Base-by-base conservation (phyloP, 2,888 invertebrate genomes). In the Abrostola triplasia region DNA sequence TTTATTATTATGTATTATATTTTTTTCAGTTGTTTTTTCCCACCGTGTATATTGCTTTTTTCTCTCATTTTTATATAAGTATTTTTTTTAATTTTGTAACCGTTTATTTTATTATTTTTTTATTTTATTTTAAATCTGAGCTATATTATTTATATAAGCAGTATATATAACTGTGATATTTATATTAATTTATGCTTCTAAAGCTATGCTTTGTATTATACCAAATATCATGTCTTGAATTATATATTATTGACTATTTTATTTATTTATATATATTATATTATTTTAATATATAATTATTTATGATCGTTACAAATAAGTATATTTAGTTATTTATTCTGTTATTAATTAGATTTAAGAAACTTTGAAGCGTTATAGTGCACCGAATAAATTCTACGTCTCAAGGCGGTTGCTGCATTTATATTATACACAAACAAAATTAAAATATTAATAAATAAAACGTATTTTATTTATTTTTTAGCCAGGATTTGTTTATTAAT, bases 101-200 rank as follows among this genome's bases (percentile, higher is more conserved):
- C n/a, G n/a, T n/a, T n/a, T 37, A 0, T 41, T 13, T 66, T 41
- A 40, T 61, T 47, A n/a, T 64, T 48, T 60, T 42, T 56, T 52
- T 55, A 58, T 64, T 24, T 12, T 62, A 47, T 64, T 44, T 41
- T 11, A 6, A 6, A 51, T 47, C 13, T 61, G 56, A 60, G 5
- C 55, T 13, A 48, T 47, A 54, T n/a, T 48, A 55, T 57, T 57
- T 64, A 54, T 67, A 42, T 68, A 70, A 80, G 92, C 90, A 83
- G 91, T 92, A 92, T 90, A 77, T 80, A 59, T 88, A 87, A 79
- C 92, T 92, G 92, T 92, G 92, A 92, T 92, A 90, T 67, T 57
- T 76, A 67, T 65, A 67, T 59, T 67, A 62, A 49, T 61, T 68
- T 73, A 71, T 79, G 52, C 56, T 50, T 60, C 52, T 56, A 55